These are phyloP conservation scores for Sitodiplosis mosellana DNA, from an alignment of 1,140 invertebrate species.

Conservation along the genomic window DNA sequence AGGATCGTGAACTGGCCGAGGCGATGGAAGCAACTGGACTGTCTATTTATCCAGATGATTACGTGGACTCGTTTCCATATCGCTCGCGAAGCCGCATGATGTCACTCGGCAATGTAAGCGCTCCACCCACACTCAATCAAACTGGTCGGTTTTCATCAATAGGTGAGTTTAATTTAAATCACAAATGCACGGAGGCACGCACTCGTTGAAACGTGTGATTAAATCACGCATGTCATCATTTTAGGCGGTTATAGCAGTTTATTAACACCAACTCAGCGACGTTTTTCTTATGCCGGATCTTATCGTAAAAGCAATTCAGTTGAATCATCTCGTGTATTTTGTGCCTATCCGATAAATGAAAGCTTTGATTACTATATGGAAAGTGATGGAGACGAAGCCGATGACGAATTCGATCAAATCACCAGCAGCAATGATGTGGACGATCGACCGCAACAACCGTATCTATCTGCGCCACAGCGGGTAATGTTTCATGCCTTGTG, in stretches of 20 bases:
- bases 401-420: conserved; percentile 12
- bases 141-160: conserved; percentile 45
- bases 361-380: conserved; percentile 28
- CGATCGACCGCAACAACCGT: not conserved
- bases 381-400: conserved; percentile 23
- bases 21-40: conserved; percentile 49
- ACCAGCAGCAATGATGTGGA: conserved; percentile 12
- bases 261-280: conserved; percentile 35
- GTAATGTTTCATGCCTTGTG: not conserved
- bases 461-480: not conserved
- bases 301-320: conserved; percentile 18
- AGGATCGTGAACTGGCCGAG: conserved; percentile 48
- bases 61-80: conserved; percentile 27
- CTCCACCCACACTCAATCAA: conserved; percentile 27
- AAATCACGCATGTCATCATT: not conserved
- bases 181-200: too few relatives aligned
- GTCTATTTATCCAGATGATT: conserved; percentile 29
- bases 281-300: conserved; percentile 32
- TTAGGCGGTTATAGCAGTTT: conserved; percentile 48
- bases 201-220: too few relatives aligned
- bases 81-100: conserved; percentile 31
- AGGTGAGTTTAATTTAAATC: conserved; percentile 17
- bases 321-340: conserved; percentile 22
- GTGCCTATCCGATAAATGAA: conserved; percentile 33
- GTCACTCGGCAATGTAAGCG: conserved; percentile 28